Evolutionary conservation across 2,888 invertebrate species (phyloP).

Genomic region (Diarsia mendica): DNA sequence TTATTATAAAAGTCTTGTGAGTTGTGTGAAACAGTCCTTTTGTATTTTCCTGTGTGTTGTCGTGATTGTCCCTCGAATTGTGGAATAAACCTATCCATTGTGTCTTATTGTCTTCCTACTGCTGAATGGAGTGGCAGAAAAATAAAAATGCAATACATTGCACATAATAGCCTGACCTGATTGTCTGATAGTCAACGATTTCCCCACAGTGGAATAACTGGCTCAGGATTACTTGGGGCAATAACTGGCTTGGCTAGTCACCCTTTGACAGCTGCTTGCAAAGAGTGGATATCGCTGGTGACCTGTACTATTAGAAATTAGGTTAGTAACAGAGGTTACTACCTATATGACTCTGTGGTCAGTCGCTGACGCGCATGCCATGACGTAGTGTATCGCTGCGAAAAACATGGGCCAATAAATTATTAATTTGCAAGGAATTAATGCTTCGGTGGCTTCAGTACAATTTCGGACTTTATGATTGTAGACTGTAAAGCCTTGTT

Average conservation of each 20-base stretch:
- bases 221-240: not conserved
- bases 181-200: not conserved
- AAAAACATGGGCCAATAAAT: not conserved
- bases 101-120: slow-evolving; percentile 6
- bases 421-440: slow-evolving; percentile 3
- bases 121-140: slow-evolving; percentile 13
- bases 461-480: not conserved
- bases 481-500: not conserved
- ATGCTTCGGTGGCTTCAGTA: not conserved
- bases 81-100: slow-evolving; percentile 43
- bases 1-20: not conserved
- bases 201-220: not conserved
- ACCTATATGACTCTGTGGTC: not conserved
- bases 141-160: slow-evolving; percentile 1
- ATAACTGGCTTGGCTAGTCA: not conserved
- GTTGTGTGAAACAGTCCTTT: slow-evolving; percentile 13
- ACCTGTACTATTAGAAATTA: not conserved
- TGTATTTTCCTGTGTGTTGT: not conserved
- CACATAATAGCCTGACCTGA: slow-evolving; percentile 1
- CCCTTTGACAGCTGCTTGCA: not conserved
- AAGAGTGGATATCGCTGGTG: too few species aligned
- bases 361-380: not conserved
- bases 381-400: not conserved
- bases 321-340: not conserved
- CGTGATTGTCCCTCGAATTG: not conserved